Percentiles rank a stretch among this genome's conserved stretches.
Conservation (phyloP, 1,140 invertebrate genomes). For the Periplaneta americana region DNA sequence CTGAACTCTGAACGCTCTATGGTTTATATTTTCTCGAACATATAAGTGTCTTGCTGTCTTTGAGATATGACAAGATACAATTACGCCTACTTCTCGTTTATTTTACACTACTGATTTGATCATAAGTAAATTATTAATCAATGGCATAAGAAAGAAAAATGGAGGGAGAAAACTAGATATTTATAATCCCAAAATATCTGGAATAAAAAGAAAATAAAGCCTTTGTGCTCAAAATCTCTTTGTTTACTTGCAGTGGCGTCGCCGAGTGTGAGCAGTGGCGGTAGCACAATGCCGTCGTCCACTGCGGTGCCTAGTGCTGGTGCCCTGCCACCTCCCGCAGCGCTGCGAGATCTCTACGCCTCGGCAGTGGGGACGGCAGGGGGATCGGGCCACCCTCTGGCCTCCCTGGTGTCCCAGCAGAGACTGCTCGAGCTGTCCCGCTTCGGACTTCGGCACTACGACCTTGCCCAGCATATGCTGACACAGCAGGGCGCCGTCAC, state of each 20-base stretch:
- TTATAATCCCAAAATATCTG: no score
- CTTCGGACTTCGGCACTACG: slow-evolving; percentile 78
- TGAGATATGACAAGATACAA: no score
- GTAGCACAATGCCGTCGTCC: slow-evolving; percentile 9
- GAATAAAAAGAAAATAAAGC: no score
- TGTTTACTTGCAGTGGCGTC: background rate
- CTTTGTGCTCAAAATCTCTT: no score
- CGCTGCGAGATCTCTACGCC: slow-evolving; percentile 41
- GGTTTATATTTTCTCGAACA: no score
- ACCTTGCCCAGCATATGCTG: slow-evolving; percentile 81
- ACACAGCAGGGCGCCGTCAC: slow-evolving; percentile 88
- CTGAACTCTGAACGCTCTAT: no score
- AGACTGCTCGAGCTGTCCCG: slow-evolving; percentile 76
- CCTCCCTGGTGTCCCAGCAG: slow-evolving; percentile 57
- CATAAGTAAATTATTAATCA: no score
- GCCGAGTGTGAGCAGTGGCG: background rate
- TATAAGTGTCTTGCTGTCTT: no score
- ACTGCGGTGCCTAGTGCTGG: slow-evolving; percentile 30
- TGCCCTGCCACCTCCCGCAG: slow-evolving; percentile 32
- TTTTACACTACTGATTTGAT: no score
- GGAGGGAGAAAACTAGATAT: no score
- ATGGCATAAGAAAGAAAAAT: no score
- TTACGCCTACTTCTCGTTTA: no score
- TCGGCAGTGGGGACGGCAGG: slow-evolving; percentile 27
- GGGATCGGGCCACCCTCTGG: slow-evolving; percentile 49